Conservation (phyloP, 2,113 vertebrate genomes). For the Ondatra zibethicus region DNA sequence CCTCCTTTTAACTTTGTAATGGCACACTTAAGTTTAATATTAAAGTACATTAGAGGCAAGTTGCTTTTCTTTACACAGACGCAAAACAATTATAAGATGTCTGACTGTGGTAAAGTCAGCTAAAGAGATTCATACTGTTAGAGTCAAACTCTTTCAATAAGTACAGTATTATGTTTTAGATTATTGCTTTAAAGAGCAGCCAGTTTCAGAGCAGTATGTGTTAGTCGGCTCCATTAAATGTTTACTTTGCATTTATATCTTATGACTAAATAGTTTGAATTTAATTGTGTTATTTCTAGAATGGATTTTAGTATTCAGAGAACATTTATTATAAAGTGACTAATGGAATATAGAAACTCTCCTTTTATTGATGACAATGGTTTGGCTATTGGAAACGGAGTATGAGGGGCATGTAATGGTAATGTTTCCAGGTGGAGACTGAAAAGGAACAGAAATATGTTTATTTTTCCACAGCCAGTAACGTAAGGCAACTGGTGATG, state of each 20-base stretch:
- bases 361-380: not conserved
- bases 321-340: not conserved
- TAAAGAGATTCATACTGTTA: not conserved
- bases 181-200: not conserved
- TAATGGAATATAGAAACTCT: not conserved
- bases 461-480: not conserved
- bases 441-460: not conserved
- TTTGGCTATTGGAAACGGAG: not conserved
- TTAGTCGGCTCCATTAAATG: not conserved
- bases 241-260: conserved; percentile 23
- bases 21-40: conserved; percentile 26
- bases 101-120: not conserved
- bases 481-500: too few relatives aligned
- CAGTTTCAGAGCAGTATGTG: not conserved
- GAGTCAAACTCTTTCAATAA: conserved; percentile 13
- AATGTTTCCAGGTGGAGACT: not conserved
- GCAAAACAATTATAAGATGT: not conserved
- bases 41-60: not conserved
- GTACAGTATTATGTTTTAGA: not conserved
- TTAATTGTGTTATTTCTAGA: conserved; percentile 26
- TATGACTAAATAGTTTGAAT: conserved; percentile 4
- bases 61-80: not conserved
- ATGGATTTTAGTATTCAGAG: not conserved
- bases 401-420: not conserved
- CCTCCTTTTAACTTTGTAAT: conserved; percentile 11